Base-by-base conservation (phyloP, 2,888 invertebrate genomes). In the Schizotus pectinicornis region DNA sequence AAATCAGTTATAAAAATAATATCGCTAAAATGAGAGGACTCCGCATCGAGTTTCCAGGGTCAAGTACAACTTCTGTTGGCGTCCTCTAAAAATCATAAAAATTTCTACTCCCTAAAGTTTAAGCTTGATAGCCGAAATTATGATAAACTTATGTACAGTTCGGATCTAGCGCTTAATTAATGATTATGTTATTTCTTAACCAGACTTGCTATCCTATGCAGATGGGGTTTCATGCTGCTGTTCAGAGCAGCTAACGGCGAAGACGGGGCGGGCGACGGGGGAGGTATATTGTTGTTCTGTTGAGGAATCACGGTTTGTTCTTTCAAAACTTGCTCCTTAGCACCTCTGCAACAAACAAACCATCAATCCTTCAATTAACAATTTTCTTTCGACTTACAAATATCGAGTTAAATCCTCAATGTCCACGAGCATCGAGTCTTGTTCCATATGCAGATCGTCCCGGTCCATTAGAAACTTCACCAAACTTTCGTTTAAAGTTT, bases 361-460 rank as follows among this genome's bases (percentile, higher is more conserved):
- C 13, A 38, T 32, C 13, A 14, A 54, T 35, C 13, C 12, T 46
- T 39, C 13, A 53, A 32, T n/a, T n/a, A 43, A 32, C 38, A 35
- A 11, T 6, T 3, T 32, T 45, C 11, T 13, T 7, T 38, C 11
- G 62, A 84, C 91, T 89, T 81, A 93, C 92, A 92, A 82, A 79
- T 92, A 92, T 82, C 92, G 85, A 38, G 95, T 95, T 68, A 96
- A 86, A 81, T 98, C 97, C 81, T 98, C 97, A 72, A 98, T 95
- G 77, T 98, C 97, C 34, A 97, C 95, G 66, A 97, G 85, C 91
- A 96, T 95, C 36, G 97, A 95, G 80, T 98, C 98, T 80, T 98
- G 96, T 65, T 94, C 93, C 95, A 98, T 97, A 81, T 97, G 96
- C 45, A 97, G 83, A 79, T 97, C 96, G 81, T 98, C 98, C 65